A percentile compares a stretch with the other conserved stretches of the same genome.
These are phyloP conservation scores for Furcula furcula DNA, from an alignment of 2,888 invertebrate genomes.

Conservation along the genomic window DNA sequence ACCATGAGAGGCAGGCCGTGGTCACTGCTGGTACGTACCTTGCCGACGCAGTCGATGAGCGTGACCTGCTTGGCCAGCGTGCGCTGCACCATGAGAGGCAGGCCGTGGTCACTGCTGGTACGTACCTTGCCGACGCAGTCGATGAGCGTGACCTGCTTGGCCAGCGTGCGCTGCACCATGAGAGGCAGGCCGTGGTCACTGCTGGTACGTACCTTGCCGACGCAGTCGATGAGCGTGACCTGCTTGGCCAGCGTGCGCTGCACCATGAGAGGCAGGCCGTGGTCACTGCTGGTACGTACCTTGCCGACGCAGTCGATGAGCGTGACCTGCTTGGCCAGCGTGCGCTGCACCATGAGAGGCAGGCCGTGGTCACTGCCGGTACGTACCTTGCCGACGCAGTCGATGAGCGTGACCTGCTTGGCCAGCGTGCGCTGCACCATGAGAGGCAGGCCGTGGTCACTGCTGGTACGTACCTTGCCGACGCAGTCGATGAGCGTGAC, in stretches of 20 bases:
- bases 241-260: conserved; percentile 96
- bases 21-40: no score
- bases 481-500: conserved; percentile 92
- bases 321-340: conserved; percentile 94
- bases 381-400: conserved; percentile 89
- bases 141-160: conserved; percentile 93
- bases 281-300: no score
- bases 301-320: conserved; percentile 93
- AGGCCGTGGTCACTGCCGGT: no score
- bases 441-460: conserved; percentile 93
- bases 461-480: conserved; percentile 85
- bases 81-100: conserved; percentile 94
- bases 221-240: conserved; percentile 91
- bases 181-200: conserved; percentile 94
- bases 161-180: conserved; percentile 94
- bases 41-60: conserved; percentile 91
- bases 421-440: conserved; percentile 96
- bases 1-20: conserved; percentile 94
- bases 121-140: conserved; percentile 90
- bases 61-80: conserved; percentile 96
- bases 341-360: conserved; percentile 95
- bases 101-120: no score
- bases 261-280: conserved; percentile 93
- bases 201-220: conserved; percentile 87
- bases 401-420: conserved; percentile 92